These are phyloP conservation scores for Apoda limacodes DNA, from an alignment of 2,888 invertebrate genomes.

Conservation along the genomic window DNA sequence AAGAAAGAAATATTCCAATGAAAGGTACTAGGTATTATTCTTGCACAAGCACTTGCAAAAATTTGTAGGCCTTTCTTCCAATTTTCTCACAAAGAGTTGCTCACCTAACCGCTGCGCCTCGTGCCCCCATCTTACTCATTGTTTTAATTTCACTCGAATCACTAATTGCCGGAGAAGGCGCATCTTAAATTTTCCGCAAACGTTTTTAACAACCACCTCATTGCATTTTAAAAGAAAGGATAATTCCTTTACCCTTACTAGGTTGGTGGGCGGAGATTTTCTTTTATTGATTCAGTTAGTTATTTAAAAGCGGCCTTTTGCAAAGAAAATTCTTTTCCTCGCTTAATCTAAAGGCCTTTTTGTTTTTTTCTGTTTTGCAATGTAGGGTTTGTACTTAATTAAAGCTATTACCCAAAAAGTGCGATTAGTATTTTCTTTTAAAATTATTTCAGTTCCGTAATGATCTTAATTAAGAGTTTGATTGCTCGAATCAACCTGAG, in stretches of 20 bases:
- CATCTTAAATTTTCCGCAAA: constrained; percentile 63
- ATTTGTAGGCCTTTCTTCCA: constrained; percentile 29
- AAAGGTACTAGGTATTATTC: no score
- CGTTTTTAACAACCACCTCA: constrained; percentile 66
- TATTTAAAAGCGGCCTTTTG: no score
- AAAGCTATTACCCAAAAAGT: no score
- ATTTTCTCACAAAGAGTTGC: constrained; percentile 26
- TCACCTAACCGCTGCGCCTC: constrained; percentile 25
- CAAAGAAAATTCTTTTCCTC: no score
- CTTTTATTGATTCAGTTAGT: constrained; percentile 58
- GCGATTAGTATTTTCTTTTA: no score
- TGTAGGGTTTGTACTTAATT: no score
- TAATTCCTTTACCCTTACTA: constrained; percentile 51
- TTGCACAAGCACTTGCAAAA: constrained; percentile 5
- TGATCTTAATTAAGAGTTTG: no score
- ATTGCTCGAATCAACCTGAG: no score
- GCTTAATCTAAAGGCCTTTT: no score
- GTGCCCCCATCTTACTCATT: constrained; percentile 44
- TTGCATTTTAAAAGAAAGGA: constrained; percentile 69
- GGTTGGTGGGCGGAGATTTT: constrained; percentile 39
- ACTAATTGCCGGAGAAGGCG: constrained; percentile 61
- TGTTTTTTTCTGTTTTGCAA: no score
- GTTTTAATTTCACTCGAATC: constrained; percentile 62
- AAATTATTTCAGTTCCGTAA: no score
- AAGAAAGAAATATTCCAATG: no score